Evolutionary conservation across 53 echinoderm and acorn worm species (phyloP).

Genomic region (Apostichopus leukothele): DNA sequence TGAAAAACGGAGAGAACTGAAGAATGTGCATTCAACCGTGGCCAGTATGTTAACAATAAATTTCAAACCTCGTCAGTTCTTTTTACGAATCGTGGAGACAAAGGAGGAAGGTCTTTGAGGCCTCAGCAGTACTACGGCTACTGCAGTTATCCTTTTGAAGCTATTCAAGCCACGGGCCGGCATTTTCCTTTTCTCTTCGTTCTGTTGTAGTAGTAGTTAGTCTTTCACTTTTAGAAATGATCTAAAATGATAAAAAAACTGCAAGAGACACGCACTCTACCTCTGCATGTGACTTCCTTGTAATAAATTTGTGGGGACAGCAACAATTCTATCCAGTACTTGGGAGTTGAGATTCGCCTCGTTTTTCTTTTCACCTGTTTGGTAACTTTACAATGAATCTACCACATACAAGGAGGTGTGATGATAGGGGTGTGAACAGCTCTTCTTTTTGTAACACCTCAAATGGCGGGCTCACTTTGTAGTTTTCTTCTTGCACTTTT

Average conservation of each 20-base stretch:
- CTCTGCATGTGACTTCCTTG: neutral
- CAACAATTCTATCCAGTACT: too few relatives aligned
- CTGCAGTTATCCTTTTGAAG: neutral
- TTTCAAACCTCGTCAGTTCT: neutral
- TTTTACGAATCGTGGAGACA: neutral
- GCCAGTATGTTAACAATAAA: slow-evolving; percentile 22
- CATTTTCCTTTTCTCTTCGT: neutral
- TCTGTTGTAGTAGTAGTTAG: neutral
- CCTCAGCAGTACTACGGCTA: neutral
- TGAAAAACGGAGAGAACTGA: neutral
- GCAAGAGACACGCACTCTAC: too few relatives aligned
- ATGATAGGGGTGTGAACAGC: neutral
- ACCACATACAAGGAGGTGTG: neutral
- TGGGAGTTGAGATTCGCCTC: too few relatives aligned
- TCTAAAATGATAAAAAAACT: too few relatives aligned
- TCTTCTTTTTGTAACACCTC: neutral
- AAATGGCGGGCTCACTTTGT: neutral
- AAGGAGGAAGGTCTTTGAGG: neutral
- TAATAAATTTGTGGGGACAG: neutral
- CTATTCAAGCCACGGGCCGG: neutral
- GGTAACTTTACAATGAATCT: too few relatives aligned
- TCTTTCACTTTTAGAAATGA: too few relatives aligned
- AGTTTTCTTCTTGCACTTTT: neutral
- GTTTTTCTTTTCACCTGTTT: too few relatives aligned
- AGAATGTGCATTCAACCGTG: neutral